Conservation (phyloP, 2,113 vertebrate genomes). For the Corythornis madagascariensis region DNA sequence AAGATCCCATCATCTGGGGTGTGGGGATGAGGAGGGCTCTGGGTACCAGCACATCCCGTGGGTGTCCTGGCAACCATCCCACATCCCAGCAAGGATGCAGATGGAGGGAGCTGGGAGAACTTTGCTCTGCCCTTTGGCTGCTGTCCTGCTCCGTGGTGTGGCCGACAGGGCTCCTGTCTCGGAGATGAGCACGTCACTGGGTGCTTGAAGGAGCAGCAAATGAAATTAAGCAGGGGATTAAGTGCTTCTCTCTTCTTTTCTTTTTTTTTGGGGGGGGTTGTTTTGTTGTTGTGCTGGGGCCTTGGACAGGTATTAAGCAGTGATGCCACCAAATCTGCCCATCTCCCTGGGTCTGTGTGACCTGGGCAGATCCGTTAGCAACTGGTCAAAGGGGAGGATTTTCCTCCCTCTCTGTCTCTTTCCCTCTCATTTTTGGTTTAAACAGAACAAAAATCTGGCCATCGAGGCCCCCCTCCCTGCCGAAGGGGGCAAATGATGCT, state of each 20-base stretch:
- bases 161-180: not conserved
- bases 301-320: not conserved
- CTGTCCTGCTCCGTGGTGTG: rapidly evolving
- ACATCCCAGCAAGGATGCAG: not conserved
- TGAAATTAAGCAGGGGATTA: not conserved
- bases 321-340: not conserved
- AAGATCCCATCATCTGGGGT: no score
- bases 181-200: rapidly evolving
- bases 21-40: not conserved
- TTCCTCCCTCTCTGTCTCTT: not conserved
- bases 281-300: not conserved
- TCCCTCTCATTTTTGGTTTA: not conserved
- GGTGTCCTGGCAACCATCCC: not conserved
- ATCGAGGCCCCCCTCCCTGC: rapidly evolving
- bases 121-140: not conserved
- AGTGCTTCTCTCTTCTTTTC: not conserved
- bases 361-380: not conserved
- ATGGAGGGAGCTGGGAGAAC: not conserved
- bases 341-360: not conserved
- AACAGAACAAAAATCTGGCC: not conserved
- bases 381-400: not conserved
- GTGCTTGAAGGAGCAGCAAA: not conserved
- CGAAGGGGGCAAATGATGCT: not conserved
- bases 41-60: not conserved
- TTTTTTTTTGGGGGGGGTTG: no score